Conservation (phyloP, 2,113 vertebrate genomes). For the Epinephelus lanceolatus region DNA sequence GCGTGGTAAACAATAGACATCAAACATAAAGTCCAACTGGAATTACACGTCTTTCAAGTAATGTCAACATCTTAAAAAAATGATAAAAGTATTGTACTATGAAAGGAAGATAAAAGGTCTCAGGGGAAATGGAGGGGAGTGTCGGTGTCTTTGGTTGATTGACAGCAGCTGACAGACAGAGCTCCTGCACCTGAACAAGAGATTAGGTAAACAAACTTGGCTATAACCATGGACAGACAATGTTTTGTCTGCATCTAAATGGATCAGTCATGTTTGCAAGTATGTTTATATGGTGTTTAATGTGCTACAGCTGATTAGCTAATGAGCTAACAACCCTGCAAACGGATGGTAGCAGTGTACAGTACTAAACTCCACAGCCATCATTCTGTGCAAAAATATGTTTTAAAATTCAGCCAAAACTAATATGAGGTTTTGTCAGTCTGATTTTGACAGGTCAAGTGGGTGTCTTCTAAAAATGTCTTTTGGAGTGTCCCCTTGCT, state of each 20-base stretch:
- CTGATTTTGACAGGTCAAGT: neutral
- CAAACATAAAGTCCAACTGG: too few relatives aligned
- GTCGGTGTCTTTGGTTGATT: neutral
- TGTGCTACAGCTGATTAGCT: neutral
- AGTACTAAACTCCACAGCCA: neutral
- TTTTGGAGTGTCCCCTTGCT: too few relatives aligned
- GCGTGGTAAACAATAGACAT: neutral
- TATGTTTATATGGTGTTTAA: neutral
- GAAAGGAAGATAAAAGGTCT: neutral
- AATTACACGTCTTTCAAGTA: too few relatives aligned
- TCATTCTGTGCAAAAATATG: too few relatives aligned
- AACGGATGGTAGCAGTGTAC: neutral
- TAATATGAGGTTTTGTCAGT: neutral
- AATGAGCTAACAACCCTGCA: neutral
- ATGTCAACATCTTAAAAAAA: too few relatives aligned
- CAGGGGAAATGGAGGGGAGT: neutral
- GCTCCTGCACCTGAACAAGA: neutral
- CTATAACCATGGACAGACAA: neutral
- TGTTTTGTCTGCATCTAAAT: neutral
- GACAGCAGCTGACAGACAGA: neutral
- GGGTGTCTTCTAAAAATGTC: neutral
- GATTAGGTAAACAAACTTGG: neutral
- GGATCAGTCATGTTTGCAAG: neutral
- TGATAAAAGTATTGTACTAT: too few relatives aligned
- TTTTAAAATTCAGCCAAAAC: too few relatives aligned